phyloP scores from a whole-genome alignment of 2,797 vertebrate species.

The Amblyopsis hoosieri region DNA sequence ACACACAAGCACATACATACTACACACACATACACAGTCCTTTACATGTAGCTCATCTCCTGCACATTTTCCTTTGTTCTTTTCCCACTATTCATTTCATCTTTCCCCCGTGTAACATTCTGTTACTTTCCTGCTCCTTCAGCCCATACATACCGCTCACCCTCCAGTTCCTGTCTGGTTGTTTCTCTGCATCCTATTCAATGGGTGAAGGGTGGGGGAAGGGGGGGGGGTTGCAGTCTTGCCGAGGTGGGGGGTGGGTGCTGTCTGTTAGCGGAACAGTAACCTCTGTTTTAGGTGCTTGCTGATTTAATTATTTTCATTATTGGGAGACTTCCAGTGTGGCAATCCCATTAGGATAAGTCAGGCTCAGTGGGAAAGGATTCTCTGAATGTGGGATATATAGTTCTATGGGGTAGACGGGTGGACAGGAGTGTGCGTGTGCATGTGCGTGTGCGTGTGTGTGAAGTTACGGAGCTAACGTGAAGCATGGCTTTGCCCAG shows the following conservation, averaged over 20 bases:
- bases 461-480: not conserved
- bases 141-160: constrained; percentile 16
- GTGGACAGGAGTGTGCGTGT: constrained; percentile 23
- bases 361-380: constrained; percentile 65
- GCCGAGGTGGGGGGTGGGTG: constrained; percentile 15
- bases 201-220: too few species aligned
- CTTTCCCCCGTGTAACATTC: constrained; percentile 5
- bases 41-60: not conserved
- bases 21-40: too few species aligned
- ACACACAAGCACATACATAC: too few species aligned
- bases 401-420: not conserved
- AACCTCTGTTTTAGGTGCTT: constrained; percentile 65
- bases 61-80: constrained; percentile 6
- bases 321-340: constrained; percentile 70
- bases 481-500: too few species aligned
- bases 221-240: constrained; percentile 26
- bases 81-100: not conserved
- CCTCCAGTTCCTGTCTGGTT: constrained; percentile 36
- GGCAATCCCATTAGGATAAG: constrained; percentile 78
- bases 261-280: constrained; percentile 49
- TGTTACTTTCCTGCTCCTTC: constrained; percentile 20
- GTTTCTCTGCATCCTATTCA: constrained; percentile 6
- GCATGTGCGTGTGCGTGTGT: constrained; percentile 7
- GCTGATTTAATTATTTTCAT: constrained; percentile 76
- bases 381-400: constrained; percentile 38